Conservation (phyloP, 2,113 vertebrate species). For the Furnarius figulus region DNA sequence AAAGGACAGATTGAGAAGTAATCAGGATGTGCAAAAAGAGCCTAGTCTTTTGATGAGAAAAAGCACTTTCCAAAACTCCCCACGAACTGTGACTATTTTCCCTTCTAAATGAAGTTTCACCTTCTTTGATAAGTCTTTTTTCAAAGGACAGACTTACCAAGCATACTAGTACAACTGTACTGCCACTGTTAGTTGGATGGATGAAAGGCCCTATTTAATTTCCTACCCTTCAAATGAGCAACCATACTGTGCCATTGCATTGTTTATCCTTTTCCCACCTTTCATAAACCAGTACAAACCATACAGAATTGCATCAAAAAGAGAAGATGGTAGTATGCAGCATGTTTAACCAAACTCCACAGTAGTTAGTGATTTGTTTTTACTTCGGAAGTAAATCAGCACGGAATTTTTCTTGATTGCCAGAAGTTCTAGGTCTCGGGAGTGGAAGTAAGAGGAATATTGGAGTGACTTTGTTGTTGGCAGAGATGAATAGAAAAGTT, state of each 20-base stretch:
- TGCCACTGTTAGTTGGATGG: background rate
- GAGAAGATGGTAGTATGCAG: background rate
- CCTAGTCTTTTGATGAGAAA: background rate
- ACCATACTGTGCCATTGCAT: too few species aligned
- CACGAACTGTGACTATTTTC: background rate
- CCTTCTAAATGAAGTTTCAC: background rate
- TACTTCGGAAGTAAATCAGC: background rate
- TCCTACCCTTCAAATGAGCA: background rate
- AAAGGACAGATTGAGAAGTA: background rate
- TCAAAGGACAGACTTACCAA: background rate
- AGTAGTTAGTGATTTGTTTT: background rate
- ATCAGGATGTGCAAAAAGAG: background rate
- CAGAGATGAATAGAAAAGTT: background rate
- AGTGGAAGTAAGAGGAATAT: background rate
- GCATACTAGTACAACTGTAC: background rate
- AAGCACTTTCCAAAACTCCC: background rate
- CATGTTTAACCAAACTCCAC: background rate
- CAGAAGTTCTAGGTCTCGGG: background rate
- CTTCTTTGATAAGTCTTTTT: background rate
- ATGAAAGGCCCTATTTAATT: background rate
- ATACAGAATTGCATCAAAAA: background rate
- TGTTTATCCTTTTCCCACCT: background rate
- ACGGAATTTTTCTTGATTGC: background rate
- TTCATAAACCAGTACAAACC: background rate
- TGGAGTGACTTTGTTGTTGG: background rate